Evolutionary conservation across 2,113 vertebrate species (phyloP).

Genomic region (Oostethus manadensis): DNA sequence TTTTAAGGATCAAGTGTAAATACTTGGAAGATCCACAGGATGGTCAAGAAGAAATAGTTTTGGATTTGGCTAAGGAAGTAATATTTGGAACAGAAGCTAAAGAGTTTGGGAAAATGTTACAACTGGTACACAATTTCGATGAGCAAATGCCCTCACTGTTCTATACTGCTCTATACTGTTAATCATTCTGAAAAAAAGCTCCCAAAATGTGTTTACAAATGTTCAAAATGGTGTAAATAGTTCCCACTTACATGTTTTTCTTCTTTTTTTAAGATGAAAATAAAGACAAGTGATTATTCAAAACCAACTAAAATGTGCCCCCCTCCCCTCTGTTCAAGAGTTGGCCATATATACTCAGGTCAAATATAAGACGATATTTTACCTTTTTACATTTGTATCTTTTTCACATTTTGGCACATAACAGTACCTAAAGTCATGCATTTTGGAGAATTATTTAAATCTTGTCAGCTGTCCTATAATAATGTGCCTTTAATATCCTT

Average conservation of each 20-base stretch:
- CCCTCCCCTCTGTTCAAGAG: neutral
- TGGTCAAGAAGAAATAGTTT: slow-evolving; percentile 20
- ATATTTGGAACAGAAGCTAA: slow-evolving; percentile 29
- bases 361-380: no score
- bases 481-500: no score
- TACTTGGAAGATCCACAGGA: slow-evolving; percentile 34
- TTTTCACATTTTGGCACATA: no score
- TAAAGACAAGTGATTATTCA: slow-evolving; percentile 61
- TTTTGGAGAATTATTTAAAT: no score
- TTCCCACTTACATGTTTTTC: slow-evolving; percentile 18
- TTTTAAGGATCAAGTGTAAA: slow-evolving; percentile 57
- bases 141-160: slow-evolving; percentile 27
- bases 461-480: no score
- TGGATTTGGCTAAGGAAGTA: slow-evolving; percentile 26
- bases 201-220: slow-evolving; percentile 51
- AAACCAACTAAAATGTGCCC: neutral
- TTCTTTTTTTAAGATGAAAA: slow-evolving; percentile 61
- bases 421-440: no score
- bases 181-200: slow-evolving; percentile 51
- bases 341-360: no score
- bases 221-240: slow-evolving; percentile 67
- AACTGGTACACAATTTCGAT: slow-evolving; percentile 22
- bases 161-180: slow-evolving; percentile 37
- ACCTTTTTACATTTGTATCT: no score
- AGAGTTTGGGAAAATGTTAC: slow-evolving; percentile 16